Evolutionary conservation across 2,113 vertebrate genomes (phyloP).

Genomic region (Arothron firmamentum): DNA sequence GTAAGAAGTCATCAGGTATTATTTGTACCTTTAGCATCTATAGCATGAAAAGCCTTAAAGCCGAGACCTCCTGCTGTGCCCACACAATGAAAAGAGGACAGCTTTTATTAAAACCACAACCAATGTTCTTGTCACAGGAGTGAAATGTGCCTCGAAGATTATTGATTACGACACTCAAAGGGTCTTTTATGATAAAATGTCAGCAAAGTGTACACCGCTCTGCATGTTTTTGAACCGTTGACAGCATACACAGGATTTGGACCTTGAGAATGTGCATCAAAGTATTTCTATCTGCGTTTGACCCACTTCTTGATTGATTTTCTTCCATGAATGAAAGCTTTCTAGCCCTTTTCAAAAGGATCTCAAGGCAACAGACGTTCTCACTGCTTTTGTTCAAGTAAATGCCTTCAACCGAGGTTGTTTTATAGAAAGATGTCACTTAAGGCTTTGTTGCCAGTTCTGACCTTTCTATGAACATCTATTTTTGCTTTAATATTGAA

Average conservation of each 20-base stretch:
- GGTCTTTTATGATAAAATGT: slow-evolving; percentile 11
- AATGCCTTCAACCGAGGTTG: slow-evolving; percentile 16
- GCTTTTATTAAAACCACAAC: slow-evolving; percentile 4
- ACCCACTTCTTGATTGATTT: slow-evolving; percentile 48
- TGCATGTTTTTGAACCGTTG: slow-evolving; percentile 11
- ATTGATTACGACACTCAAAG: slow-evolving; percentile 12
- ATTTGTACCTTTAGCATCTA: slow-evolving; percentile 1
- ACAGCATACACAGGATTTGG: slow-evolving; percentile 2
- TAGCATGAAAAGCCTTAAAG: background rate
- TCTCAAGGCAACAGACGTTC: slow-evolving; percentile 32
- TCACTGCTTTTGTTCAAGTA: slow-evolving; percentile 35
- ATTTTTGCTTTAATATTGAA: slow-evolving; percentile 4
- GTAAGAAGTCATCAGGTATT: background rate
- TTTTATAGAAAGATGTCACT: slow-evolving; percentile 29
- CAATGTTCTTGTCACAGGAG: background rate
- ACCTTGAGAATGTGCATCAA: slow-evolving; percentile 47
- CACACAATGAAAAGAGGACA: slow-evolving; percentile 8
- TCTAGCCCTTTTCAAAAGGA: slow-evolving; percentile 38
- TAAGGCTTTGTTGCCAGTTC: slow-evolving; percentile 18
- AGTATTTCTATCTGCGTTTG: slow-evolving; percentile 36
- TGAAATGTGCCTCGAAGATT: slow-evolving; percentile 15
- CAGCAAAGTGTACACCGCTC: slow-evolving; percentile 5
- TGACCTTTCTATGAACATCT: slow-evolving; percentile 12
- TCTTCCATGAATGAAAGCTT: slow-evolving; percentile 39
- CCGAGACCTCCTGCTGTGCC: background rate